A percentile compares a stretch with the other conserved stretches of the same genome.
Evolutionary conservation across 2,113 vertebrate species (phyloP).

Genomic region (Mesoclemmys tuberculata): DNA sequence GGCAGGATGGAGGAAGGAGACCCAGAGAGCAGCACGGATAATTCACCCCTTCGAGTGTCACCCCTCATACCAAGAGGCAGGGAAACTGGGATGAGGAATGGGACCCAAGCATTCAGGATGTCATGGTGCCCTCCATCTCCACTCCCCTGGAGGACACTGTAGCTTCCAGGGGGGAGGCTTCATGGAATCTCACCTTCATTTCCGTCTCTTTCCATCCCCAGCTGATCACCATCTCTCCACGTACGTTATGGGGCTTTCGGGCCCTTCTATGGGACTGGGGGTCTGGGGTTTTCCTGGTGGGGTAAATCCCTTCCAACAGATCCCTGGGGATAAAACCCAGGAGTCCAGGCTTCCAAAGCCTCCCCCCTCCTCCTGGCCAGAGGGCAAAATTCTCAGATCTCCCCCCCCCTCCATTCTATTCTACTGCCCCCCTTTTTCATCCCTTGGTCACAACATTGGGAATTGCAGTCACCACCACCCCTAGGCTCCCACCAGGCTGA

Average conservation of each 20-base stretch:
- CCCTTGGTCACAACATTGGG: not conserved
- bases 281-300: no score
- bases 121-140: no score
- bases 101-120: not conserved
- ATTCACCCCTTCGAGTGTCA: no score
- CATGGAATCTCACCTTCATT: not conserved
- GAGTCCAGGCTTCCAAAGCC: not conserved
- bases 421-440: no score
- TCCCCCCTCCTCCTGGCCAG: no score
- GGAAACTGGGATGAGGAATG: not conserved
- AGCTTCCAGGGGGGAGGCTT: not conserved
- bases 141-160: not conserved
- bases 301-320: not conserved
- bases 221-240: not conserved
- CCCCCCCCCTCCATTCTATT: not conserved
- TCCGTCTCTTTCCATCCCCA: not conserved
- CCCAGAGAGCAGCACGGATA: not conserved
- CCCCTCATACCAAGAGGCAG: rapidly evolving
- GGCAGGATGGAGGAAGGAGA: not conserved
- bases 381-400: not conserved
- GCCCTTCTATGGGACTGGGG: not conserved
- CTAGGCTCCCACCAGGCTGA: no score
- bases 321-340: not conserved
- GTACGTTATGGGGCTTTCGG: not conserved
- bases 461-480: not conserved